Conservation (phyloP, 64 coral and sea anemone genomes). For the Cladopsammia gracilis region DNA sequence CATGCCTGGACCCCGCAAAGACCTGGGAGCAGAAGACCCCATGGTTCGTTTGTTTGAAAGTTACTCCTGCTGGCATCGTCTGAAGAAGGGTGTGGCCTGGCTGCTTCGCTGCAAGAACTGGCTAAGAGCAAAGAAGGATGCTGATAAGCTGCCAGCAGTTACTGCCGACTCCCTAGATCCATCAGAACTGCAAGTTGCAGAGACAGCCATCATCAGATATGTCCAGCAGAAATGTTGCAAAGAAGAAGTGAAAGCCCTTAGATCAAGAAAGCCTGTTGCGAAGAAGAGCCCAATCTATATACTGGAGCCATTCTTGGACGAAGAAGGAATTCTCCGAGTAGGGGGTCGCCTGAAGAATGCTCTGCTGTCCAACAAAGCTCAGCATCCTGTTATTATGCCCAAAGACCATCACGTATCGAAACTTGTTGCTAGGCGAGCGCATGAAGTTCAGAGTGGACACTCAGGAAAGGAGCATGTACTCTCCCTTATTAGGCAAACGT, state of each 20-base stretch:
- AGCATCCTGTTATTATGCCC: too few relatives aligned
- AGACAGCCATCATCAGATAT: neutral
- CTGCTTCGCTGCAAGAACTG: neutral
- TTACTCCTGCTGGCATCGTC: constrained; percentile 18
- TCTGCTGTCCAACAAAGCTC: too few relatives aligned
- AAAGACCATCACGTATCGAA: too few relatives aligned
- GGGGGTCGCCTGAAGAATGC: too few relatives aligned
- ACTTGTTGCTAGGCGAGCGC: too few relatives aligned
- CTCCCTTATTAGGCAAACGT: too few relatives aligned
- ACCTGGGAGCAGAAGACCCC: neutral
- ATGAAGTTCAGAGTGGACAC: too few relatives aligned
- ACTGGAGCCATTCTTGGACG: constrained; percentile 67
- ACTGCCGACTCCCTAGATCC: neutral
- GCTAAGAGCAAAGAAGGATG: neutral
- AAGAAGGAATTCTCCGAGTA: constrained; percentile 45
- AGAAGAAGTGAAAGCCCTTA: neutral
- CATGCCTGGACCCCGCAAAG: neutral
- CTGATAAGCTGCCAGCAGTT: neutral
- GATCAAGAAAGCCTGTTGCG: neutral
- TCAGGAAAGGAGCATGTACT: too few relatives aligned
- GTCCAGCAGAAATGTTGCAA: neutral
- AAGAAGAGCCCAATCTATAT: constrained; percentile 1
- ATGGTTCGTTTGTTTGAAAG: neutral
- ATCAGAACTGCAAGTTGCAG: neutral
- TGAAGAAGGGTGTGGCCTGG: too few relatives aligned